Evolutionary conservation across 1,140 invertebrate species (phyloP), one percentile per base, ranked within the genome.

Genomic region (Bombus haemorrhoidalis): DNA sequence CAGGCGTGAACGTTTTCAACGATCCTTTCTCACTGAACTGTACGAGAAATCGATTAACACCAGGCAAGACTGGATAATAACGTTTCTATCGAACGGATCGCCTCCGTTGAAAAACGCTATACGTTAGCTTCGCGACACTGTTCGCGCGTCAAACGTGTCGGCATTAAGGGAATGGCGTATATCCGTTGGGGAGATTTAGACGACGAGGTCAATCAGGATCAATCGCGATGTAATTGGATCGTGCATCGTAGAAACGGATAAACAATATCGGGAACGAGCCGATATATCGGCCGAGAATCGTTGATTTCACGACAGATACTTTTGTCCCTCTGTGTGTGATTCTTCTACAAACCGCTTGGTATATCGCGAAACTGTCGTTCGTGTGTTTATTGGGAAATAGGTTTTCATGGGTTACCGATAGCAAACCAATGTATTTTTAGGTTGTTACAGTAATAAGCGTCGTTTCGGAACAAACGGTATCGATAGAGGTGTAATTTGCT

Each of bases 141-240:
- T 78, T 64, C 74, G 34, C 68, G 25, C 68, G 37, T 71, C 68
- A 25, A 86, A 83, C 43, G 89, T 59, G 79, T 69, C 71, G 71
- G 39, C 88, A 92, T 92, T 91, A 93, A 93, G 91, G 83, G 92
- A 93, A 94, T 93, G 89, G 93, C 90, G 91, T 92, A 92, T 93
- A 94, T 94, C 93, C 94, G 93, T 91, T 92, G 85, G 94, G 91
- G 93, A 92, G 92, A 94, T 93, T 93, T 93, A 91, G 86, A 86
- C 74, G 88, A 64, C 74, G 79, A 72, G 84, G 83, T 86, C 86
- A 86, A 77, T 76, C 69, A 76, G 77, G 72, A 85, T 81, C 83
- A 79, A 75, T 75, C 64, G 85, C 25, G 80, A 57, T 59, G 85
- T 82, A 82, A 86, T 86, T 86, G 85, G n/a, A 82, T 82, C 80